Evolutionary conservation across 2,113 vertebrate species (phyloP), one percentile per base, ranked within the genome.

Genomic region (Polyodon spathula): DNA sequence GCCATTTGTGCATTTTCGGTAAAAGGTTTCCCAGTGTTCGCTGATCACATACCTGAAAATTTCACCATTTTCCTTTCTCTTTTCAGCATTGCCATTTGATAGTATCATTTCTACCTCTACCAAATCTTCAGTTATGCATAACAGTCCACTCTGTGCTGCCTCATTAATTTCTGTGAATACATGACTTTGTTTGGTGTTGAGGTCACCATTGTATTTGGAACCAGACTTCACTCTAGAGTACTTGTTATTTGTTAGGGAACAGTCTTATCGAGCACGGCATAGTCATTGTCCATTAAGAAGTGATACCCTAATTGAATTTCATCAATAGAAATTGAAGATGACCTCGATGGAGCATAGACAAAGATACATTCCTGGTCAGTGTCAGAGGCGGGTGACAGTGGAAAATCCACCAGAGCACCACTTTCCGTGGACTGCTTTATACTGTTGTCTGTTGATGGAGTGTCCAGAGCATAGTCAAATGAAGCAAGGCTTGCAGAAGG

Each of bases 11-110:
- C 51, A 62, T 62, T 58, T 59, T 46, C 51, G 11, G 12, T 42
- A 9, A 58, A 58, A 58, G 7, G 62, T 64, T 15, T 40, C 62
- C 62, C 62, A 64, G 46, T 64, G 58, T 11, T 64, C 51, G 59
- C 63, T 60, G 8, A 64, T 3, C 27, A 48, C 63, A 64, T 64
- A 46, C 8, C 48, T 46, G 8, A 64, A 37, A 52, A 64, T 42
- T 4, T 56, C 63, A 46, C 48, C 57, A 59, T 46, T 64, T 38
- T 64, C 63, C 38, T 64, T 44, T 43, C 63, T 57, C 27, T 60
- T 65, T 15, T 60, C 57, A 38, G 48, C 43, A 8, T 6, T 59
- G 16, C 50, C 57, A 48, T 65, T 65, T n/a, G 63, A 37, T 37
- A 64, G 62, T 14, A 64, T 14, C 56, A 64, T 64, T 40, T 58